These are phyloP conservation scores for Nycticryphes semicollaris DNA, from an alignment of 2,113 vertebrate species.

Conservation along the genomic window DNA sequence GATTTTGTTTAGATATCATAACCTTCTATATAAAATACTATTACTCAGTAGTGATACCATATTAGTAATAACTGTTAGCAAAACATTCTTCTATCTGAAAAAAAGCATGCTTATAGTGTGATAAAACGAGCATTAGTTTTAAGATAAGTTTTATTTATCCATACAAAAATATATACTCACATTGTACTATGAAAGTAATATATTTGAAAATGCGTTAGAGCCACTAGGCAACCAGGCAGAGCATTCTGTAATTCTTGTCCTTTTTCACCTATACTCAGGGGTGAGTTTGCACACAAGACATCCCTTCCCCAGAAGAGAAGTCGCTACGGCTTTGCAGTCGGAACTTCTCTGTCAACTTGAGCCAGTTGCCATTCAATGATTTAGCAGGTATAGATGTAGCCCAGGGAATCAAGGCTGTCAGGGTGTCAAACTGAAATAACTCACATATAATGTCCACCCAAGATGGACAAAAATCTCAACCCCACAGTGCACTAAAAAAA, in stretches of 20 bases:
- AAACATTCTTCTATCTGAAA: not conserved
- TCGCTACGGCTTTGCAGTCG: not conserved
- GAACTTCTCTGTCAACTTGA: not conserved
- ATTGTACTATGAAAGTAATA: not conserved
- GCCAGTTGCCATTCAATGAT: not conserved
- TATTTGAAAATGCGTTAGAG: not conserved
- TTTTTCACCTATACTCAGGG: not conserved
- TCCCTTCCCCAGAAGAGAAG: not conserved
- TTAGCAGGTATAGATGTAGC: not conserved
- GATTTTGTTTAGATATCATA: not conserved
- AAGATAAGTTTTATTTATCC: not conserved
- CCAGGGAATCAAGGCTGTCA: not conserved
- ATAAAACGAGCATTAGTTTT: not conserved
- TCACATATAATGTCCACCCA: not conserved
- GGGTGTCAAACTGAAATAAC: not conserved
- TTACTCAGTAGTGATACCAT: not conserved
- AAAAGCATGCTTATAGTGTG: not conserved
- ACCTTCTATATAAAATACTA: not conserved
- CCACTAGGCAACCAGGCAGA: not conserved
- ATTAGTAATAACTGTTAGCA: not conserved
- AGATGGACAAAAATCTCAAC: not conserved
- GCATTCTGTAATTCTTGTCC: not conserved
- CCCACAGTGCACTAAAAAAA: not conserved
- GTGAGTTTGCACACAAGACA: not conserved
- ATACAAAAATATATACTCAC: not conserved